Percentiles rank a stretch among this genome's conserved stretches.
Conservation (phyloP, 2,797 vertebrate species). For the Chromobotia macracanthus region DNA sequence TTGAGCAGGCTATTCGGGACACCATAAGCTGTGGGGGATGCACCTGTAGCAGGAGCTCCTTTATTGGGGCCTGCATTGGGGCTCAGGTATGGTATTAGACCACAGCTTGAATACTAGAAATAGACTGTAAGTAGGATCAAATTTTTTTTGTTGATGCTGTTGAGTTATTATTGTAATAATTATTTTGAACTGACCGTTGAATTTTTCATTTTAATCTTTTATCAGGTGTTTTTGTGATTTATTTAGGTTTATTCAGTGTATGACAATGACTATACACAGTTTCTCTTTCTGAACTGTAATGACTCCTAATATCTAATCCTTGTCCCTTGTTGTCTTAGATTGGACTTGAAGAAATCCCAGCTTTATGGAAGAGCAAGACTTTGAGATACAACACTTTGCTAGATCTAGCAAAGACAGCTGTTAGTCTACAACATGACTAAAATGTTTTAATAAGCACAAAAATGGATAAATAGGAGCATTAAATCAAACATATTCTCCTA, state of each 20-base stretch:
- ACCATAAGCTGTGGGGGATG: conserved; percentile 79
- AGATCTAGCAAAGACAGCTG: conserved; percentile 69
- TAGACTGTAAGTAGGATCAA: neutral
- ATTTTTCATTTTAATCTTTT: neutral
- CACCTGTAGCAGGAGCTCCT: conserved; percentile 78
- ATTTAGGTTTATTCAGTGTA: too few relatives aligned
- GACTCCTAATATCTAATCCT: neutral
- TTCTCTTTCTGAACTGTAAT: neutral
- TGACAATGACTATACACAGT: neutral
- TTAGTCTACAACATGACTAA: conserved; percentile 59
- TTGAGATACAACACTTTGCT: conserved; percentile 63
- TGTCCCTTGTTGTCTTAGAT: conserved; percentile 62
- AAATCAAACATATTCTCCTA: neutral
- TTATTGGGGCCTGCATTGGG: conserved; percentile 78
- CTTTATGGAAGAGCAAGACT: conserved; percentile 73
- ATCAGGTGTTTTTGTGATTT: neutral
- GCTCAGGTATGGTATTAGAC: conserved; percentile 71
- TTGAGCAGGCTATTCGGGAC: conserved; percentile 72
- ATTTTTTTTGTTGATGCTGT: neutral
- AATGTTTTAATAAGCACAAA: neutral
- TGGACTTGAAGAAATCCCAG: conserved; percentile 71
- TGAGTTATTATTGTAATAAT: neutral
- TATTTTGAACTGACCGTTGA: neutral
- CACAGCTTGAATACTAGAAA: neutral
- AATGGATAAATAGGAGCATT: neutral